Conservation (phyloP, 2,888 invertebrate species). For the Nemurella pictetii region DNA sequence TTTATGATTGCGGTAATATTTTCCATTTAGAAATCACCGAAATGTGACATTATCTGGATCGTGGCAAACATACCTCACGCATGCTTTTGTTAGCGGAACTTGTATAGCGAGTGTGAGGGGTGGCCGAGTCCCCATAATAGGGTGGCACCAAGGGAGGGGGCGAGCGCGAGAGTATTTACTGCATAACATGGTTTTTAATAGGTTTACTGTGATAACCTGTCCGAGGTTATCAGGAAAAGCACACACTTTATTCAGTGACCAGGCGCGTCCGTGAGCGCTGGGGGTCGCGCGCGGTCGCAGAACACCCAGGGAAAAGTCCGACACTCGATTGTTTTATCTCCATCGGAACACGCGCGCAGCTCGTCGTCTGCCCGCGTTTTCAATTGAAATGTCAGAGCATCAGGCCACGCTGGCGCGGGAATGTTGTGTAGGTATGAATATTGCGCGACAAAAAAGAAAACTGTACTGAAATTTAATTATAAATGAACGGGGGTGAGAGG, state of each 20-base stretch:
- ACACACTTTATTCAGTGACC: conserved; percentile 2
- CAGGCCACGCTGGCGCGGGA: not conserved
- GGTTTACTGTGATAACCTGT: conserved; percentile 35
- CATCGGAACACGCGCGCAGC: not conserved
- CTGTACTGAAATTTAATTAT: not conserved
- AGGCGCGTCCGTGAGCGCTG: not conserved
- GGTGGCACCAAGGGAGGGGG: not conserved
- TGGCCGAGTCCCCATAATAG: not conserved
- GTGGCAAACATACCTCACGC: not conserved
- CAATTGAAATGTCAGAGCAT: conserved; percentile 1
- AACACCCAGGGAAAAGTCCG: not conserved
- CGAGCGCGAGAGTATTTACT: conserved; percentile 19
- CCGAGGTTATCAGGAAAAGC: conserved; percentile 33
- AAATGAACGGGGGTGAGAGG: too few relatives aligned
- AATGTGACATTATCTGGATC: conserved; percentile 8
- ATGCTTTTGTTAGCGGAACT: not conserved
- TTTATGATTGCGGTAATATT: not conserved
- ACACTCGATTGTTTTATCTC: conserved; percentile 3
- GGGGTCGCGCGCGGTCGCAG: not conserved
- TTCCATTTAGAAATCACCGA: not conserved
- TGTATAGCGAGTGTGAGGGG: not conserved
- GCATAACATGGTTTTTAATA: conserved; percentile 35
- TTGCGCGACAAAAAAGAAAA: not conserved
- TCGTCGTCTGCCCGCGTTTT: not conserved
- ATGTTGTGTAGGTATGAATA: not conserved